Conservation (phyloP, 2,797 vertebrate genomes). For the Psittacula echo region DNA sequence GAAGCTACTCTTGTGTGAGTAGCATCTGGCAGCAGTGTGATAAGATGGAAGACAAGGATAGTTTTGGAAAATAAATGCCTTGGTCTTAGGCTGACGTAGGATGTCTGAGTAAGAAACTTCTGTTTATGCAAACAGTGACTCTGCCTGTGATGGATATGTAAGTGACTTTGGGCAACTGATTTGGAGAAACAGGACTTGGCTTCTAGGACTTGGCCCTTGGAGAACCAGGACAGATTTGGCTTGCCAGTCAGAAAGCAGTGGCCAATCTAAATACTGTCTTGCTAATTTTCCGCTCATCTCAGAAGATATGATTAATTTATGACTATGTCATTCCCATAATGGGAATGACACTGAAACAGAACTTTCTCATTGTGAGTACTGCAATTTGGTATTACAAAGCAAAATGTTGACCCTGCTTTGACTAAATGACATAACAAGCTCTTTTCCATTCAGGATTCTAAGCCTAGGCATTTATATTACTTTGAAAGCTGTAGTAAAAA, state of each 20-base stretch:
- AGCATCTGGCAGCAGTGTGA: background rate
- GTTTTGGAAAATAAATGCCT: background rate
- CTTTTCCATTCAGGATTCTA: background rate
- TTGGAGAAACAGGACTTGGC: background rate
- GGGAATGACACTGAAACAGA: background rate
- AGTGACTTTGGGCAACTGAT: background rate
- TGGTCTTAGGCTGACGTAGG: background rate
- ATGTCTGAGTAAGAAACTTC: background rate
- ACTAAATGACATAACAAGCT: background rate
- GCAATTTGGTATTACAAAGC: background rate
- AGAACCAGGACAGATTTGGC: background rate
- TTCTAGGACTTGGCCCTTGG: background rate
- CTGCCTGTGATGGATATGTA: background rate
- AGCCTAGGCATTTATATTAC: background rate
- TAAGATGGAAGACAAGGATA: background rate
- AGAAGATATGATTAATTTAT: background rate
- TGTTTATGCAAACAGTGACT: background rate
- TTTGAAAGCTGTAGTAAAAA: background rate
- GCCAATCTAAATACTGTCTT: background rate
- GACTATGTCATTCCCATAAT: fast-evolving
- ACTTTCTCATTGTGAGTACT: background rate
- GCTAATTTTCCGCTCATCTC: background rate
- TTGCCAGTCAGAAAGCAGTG: background rate
- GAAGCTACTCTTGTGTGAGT: background rate
- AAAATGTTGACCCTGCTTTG: background rate